phyloP scores from a whole-genome alignment of 1,140 invertebrate species.

The Apis cerana region DNA sequence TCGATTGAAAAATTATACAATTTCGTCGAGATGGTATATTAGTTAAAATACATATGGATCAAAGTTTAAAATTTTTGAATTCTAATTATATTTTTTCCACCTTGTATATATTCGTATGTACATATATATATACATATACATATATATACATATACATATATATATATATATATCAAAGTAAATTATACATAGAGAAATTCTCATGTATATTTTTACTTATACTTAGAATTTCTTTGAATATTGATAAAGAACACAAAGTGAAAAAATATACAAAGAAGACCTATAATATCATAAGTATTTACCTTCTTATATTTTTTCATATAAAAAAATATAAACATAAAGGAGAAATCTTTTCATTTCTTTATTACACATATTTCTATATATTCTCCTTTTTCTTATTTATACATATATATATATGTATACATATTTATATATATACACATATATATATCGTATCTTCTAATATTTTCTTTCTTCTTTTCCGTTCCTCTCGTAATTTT shows the following conservation, averaged over 20 bases:
- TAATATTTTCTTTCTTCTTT: conserved; percentile 51
- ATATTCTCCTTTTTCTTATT: conserved; percentile 8
- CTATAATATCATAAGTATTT: conserved; percentile 47
- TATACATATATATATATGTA: too few relatives aligned
- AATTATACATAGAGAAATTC: conserved; percentile 20
- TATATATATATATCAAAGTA: not conserved
- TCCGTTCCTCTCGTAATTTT: conserved; percentile 59
- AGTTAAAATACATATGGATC: not conserved
- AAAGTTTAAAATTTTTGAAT: not conserved
- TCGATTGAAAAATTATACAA: not conserved
- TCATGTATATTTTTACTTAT: conserved; percentile 57
- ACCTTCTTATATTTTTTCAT: conserved; percentile 29
- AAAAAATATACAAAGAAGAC: conserved; percentile 51
- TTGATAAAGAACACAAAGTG: conserved; percentile 20
- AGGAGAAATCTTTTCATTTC: not conserved
- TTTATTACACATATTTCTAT: conserved; percentile 8
- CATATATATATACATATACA: not conserved
- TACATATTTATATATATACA: too few relatives aligned
- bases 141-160: not conserved
- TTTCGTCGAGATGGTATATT: not conserved
- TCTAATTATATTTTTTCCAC: not conserved
- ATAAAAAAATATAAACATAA: conserved; percentile 12
- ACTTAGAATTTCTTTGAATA: conserved; percentile 43
- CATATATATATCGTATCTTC: not conserved
- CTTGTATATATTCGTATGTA: not conserved